Evolutionary conservation across 2,797 vertebrate species (phyloP), one percentile per base, ranked within the genome.

Genomic region (Pseudomugil tenellus): DNA sequence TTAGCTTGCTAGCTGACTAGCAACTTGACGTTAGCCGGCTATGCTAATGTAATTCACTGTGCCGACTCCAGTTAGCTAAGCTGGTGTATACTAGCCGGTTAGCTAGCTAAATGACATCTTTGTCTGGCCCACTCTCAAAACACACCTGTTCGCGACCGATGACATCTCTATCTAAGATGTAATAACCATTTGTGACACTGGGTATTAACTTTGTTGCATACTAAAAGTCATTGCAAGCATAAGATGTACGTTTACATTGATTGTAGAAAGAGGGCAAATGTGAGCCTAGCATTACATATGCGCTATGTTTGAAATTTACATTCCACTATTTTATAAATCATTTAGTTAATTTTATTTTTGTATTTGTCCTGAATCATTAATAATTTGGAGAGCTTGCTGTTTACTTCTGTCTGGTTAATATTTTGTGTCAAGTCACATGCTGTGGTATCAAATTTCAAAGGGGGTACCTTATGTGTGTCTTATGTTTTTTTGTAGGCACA

Each of bases 401-500:
- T 67, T 49, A 62, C 29, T 8, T 5, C 23, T 74, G 25, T 76
- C 37, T 39, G 43, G 63, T 41, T 39, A 8, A 70, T 64, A 65
- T 64, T 26, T 25, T 62, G 52, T 77, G 57, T 61, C 6, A 49
- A 77, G 21, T 53, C 28, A 72, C 56, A 52, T 80, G 74, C 65
- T 79, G 28, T 86, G 52, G 80, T 84, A 56, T 84, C 70, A 74
- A 16, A 71, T 87, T 80, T 70, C 84, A 59, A 75, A 41, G 6
- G 2, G 29, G n/a, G 57, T 4, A 43, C 19, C n/a, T 57, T 61
- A 14, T 82, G 4, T 85, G 58, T 81, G 23, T 82, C 26, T 8
- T 32, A n/a, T n/a, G n/a, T 81, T 3, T 77, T 21, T 64, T 57
- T 65, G 25, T 56, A 92, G 91, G 84, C 60, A 69, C 84, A 77